Evolutionary conservation across 2,797 vertebrate genomes (phyloP).

Genomic region (Rhynchonycteris naso): DNA sequence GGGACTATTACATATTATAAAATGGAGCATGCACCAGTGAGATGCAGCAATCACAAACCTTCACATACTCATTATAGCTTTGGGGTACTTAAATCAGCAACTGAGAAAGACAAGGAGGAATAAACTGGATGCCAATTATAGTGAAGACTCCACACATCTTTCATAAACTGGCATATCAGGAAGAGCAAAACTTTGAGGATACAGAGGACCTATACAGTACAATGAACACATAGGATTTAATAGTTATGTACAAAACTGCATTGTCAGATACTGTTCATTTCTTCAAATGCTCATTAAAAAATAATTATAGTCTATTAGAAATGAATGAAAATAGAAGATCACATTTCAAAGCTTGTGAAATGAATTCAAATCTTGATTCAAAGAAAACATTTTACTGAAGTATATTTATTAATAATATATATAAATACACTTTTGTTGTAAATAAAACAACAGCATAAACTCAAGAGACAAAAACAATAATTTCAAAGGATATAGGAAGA

Average conservation of each 20-base stretch:
- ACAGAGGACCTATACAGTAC: neutral
- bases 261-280: neutral
- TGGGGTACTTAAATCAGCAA: neutral
- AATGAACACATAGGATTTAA: neutral
- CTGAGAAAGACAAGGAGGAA: neutral
- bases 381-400: slow-evolving; percentile 45
- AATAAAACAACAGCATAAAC: neutral
- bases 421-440: neutral
- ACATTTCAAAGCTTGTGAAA: slow-evolving; percentile 28
- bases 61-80: neutral
- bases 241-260: neutral
- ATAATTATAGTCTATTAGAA: slow-evolving; percentile 54
- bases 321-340: neutral
- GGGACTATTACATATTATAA: neutral
- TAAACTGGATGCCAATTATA: neutral
- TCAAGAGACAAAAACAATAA: slow-evolving; percentile 32
- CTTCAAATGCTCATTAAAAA: slow-evolving; percentile 48
- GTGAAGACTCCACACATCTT: neutral
- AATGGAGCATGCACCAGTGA: neutral
- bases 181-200: neutral
- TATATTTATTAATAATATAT: slow-evolving; percentile 30
- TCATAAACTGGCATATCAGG: neutral
- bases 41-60: neutral
- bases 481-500: neutral
- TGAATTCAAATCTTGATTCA: slow-evolving; percentile 39